Percentiles rank a stretch among this genome's conserved stretches.
Conservation (phyloP, 2,888 invertebrate genomes). For the Parnassius smintheus region DNA sequence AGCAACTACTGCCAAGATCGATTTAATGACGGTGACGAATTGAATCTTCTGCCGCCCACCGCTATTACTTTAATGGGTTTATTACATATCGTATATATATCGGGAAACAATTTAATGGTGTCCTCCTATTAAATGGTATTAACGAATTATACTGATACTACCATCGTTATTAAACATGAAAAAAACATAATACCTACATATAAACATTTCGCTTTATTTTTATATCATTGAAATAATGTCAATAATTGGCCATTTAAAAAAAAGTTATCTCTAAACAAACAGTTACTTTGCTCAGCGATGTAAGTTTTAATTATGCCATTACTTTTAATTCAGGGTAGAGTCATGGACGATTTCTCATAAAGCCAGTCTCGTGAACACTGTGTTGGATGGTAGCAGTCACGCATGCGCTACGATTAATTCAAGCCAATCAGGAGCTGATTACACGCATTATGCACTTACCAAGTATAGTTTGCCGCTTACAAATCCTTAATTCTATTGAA, state of each 20-base stretch:
- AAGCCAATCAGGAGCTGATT: conserved; percentile 78
- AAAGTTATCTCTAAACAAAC: conserved; percentile 12
- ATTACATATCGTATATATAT: conserved; percentile 49
- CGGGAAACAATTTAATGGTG: conserved; percentile 55
- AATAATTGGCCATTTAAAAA: neutral
- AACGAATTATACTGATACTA: conserved; percentile 35
- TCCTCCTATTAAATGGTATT: conserved; percentile 50
- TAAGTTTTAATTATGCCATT: conserved; percentile 74
- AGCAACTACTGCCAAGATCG: conserved; percentile 45
- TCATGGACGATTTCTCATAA: conserved; percentile 67
- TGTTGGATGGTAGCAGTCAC: conserved; percentile 73
- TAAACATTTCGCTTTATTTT: neutral
- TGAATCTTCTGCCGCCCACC: conserved; percentile 51
- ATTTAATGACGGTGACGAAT: conserved; percentile 71
- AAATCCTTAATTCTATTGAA: conserved; percentile 36
- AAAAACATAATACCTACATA: too few relatives aligned
- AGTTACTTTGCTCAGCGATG: conserved; percentile 49
- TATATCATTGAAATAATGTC: conserved; percentile 1
- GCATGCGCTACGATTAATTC: conserved; percentile 78
- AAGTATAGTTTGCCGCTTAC: conserved; percentile 43
- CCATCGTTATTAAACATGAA: conserved; percentile 23
- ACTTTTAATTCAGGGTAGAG: conserved; percentile 69
- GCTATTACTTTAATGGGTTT: conserved; percentile 69
- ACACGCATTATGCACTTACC: conserved; percentile 72
- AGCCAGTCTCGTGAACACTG: conserved; percentile 50